phyloP scores from a whole-genome alignment of 1,140 invertebrate species.

The Drosophila watanabei region DNA sequence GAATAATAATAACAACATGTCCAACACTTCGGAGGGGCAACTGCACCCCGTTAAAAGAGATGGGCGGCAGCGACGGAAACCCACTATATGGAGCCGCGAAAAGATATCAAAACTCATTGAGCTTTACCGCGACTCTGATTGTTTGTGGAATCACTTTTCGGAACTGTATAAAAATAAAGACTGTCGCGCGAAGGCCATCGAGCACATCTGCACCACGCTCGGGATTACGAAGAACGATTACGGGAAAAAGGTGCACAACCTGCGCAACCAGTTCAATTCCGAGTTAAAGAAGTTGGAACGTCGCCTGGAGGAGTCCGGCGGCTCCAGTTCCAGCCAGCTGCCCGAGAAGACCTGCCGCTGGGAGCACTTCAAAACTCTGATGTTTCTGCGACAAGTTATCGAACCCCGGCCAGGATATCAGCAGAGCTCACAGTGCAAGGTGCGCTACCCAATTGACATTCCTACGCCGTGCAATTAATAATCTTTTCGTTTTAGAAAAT shows the following conservation, averaged over 20 bases:
- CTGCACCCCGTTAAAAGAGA: slow-evolving; percentile 12
- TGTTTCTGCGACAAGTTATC: slow-evolving; percentile 71
- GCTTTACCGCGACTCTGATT: slow-evolving; percentile 72
- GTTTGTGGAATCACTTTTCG: slow-evolving; percentile 78
- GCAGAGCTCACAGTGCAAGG: slow-evolving; percentile 43
- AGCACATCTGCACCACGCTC: slow-evolving; percentile 60
- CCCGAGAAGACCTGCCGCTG: slow-evolving; percentile 60
- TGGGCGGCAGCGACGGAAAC: slow-evolving; percentile 43
- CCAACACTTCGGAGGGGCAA: slow-evolving; percentile 8
- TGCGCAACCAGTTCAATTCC: slow-evolving; percentile 81
- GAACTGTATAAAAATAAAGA: slow-evolving; percentile 77
- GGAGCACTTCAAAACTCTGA: slow-evolving; percentile 76
- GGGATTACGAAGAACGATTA: slow-evolving; percentile 75
- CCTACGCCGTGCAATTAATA: not conserved
- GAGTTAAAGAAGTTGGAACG: slow-evolving; percentile 78
- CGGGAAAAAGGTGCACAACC: slow-evolving; percentile 81
- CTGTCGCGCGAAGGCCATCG: slow-evolving; percentile 69
- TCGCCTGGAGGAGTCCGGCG: slow-evolving; percentile 62
- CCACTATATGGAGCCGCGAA: slow-evolving; percentile 72
- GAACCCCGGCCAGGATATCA: slow-evolving; percentile 75
- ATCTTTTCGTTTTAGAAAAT: slow-evolving; percentile 34
- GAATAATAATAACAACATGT: slow-evolving; percentile 27
- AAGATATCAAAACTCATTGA: slow-evolving; percentile 78
- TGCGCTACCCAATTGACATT: not conserved
- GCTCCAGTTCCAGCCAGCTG: slow-evolving; percentile 16